phyloP scores from a whole-genome alignment of 92 coral and sea anemone species.

The Isaurus tuberculatus region DNA sequence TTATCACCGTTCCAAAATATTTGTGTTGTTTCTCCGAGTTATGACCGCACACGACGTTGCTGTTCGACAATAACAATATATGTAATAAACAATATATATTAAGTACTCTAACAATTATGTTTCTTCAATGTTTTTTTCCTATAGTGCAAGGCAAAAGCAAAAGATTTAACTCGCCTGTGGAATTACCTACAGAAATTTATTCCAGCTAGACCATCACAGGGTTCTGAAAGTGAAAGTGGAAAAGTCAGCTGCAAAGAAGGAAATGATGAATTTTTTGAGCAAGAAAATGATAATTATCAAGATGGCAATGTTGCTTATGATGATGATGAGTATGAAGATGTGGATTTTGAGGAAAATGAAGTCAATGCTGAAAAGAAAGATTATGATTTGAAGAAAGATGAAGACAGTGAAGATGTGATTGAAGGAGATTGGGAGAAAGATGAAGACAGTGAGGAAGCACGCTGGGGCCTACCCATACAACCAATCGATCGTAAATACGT shows the following conservation, averaged over 20 bases:
- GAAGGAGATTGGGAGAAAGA: not conserved
- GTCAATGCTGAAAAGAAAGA: not conserved
- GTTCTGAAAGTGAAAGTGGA: constrained; percentile 9
- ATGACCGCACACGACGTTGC: no score
- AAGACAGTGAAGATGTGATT: not conserved
- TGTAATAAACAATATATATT: not conserved
- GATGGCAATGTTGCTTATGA: no score
- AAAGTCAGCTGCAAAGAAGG: not conserved
- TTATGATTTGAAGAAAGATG: not conserved
- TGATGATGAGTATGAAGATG: not conserved
- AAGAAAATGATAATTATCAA: no score
- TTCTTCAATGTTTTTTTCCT: not conserved
- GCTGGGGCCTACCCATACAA: no score
- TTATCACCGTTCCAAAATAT: no score
- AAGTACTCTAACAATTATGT: constrained; percentile 1
- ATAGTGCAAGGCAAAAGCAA: constrained; percentile 10
- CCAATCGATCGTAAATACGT: no score
- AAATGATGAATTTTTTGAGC: no score
- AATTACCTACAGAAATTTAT: constrained; percentile 10
- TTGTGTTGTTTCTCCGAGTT: no score
- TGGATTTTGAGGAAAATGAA: not conserved
- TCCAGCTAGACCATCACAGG: constrained; percentile 9
- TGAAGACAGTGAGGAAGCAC: not conserved
- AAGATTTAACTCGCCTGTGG: constrained; percentile 3
- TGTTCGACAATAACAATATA: no score